Evolutionary conservation across 2,797 vertebrate species (phyloP).

Genomic region (Anomalospiza imberbis): DNA sequence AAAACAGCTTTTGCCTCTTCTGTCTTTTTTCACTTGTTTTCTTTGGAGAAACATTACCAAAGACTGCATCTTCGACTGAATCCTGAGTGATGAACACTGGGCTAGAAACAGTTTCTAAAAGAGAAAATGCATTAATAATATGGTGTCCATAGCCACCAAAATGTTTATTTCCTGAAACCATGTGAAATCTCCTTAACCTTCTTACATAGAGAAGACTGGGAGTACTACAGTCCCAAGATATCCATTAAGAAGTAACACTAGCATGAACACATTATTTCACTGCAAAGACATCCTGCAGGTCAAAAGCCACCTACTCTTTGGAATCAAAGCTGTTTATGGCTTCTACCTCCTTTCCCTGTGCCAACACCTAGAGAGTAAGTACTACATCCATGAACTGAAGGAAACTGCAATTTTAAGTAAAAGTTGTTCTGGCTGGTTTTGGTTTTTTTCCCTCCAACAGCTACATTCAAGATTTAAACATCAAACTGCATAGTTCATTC

Average conservation of each 20-base stretch:
- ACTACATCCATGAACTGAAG: background rate
- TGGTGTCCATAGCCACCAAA: background rate
- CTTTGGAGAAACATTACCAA: slow-evolving; percentile 70
- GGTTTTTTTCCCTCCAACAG: fast-evolving
- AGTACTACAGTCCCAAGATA: background rate
- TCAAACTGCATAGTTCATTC: background rate
- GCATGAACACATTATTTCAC: background rate
- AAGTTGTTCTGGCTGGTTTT: background rate
- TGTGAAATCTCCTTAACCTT: background rate
- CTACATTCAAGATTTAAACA: background rate
- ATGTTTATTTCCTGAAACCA: background rate
- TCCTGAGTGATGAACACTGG: slow-evolving; percentile 79
- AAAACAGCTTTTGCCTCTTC: slow-evolving; percentile 85
- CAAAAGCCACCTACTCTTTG: background rate
- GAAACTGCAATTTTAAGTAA: background rate
- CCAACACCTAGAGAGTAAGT: background rate
- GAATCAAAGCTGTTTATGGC: background rate
- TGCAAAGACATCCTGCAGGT: background rate
- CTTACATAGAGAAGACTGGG: background rate
- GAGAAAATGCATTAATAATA: slow-evolving; percentile 9
- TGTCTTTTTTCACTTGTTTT: slow-evolving; percentile 74
- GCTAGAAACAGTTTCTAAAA: slow-evolving; percentile 71
- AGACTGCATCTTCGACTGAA: slow-evolving; percentile 74
- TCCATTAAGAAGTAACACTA: background rate
- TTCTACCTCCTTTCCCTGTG: background rate